These are phyloP conservation scores for Smutsia temminckii DNA, from an alignment of 2,797 vertebrate species.

Conservation along the genomic window DNA sequence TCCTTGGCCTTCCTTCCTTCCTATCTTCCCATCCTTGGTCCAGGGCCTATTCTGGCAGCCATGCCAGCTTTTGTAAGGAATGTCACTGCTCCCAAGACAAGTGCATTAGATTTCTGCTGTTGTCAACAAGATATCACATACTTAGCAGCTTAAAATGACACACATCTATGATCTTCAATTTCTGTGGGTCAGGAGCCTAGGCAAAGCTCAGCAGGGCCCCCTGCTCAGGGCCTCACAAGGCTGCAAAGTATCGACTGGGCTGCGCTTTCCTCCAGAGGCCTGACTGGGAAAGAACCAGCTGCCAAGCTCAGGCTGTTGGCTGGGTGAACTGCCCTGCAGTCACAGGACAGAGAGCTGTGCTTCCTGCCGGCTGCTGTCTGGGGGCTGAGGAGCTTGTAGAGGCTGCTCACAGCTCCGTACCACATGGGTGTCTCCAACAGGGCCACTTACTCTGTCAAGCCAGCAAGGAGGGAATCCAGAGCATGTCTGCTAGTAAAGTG, in stretches of 20 bases:
- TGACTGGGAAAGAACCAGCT: background rate
- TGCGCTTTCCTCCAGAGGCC: background rate
- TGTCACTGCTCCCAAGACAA: background rate
- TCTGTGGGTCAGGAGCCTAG: background rate
- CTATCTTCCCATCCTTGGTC: background rate
- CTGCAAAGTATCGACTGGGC: background rate
- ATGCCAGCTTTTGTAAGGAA: background rate
- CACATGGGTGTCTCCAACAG: background rate
- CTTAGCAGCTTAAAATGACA: background rate
- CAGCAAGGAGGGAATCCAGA: background rate
- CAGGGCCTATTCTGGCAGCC: background rate
- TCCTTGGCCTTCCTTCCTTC: background rate
- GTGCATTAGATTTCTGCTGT: background rate
- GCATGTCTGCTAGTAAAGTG: no score
- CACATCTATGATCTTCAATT: background rate
- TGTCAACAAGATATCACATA: background rate
- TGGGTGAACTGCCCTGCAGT: background rate
- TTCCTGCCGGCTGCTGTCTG: background rate
- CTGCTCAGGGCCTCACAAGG: background rate
- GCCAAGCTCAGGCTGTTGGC: background rate
- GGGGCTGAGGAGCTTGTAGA: no score
- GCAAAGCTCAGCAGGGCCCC: background rate
- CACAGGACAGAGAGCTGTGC: fast-evolving
- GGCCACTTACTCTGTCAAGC: background rate
- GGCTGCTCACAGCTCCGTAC: background rate